phyloP scores from a whole-genome alignment of 1,140 invertebrate species.

The Coenobita brevimanus region DNA sequence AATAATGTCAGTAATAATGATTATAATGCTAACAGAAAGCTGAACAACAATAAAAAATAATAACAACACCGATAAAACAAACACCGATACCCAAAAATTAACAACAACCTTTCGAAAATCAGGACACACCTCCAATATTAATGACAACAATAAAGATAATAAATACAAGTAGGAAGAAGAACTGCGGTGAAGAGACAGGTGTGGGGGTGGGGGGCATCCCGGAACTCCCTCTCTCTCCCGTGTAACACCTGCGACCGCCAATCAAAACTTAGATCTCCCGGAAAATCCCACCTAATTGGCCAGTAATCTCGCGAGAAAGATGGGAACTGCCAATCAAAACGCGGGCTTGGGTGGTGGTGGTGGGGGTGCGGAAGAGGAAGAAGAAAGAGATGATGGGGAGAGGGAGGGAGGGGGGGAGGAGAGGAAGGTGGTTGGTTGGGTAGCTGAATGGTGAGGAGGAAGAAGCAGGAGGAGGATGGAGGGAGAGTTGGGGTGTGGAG shows the following conservation, averaged over 20 bases:
- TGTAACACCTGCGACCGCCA: constrained; percentile 15
- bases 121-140: too few relatives aligned
- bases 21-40: too few relatives aligned
- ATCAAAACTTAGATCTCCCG: constrained; percentile 35
- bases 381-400: not conserved
- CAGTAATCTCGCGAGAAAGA: constrained; percentile 23
- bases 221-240: not conserved
- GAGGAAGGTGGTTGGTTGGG: not conserved
- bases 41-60: too few relatives aligned
- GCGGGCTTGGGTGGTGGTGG: not conserved
- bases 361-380: not conserved
- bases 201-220: too few relatives aligned
- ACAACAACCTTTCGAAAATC: too few relatives aligned
- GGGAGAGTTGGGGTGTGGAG: not conserved
- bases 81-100: too few relatives aligned
- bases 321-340: constrained; percentile 25
- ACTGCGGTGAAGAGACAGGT: too few relatives aligned
- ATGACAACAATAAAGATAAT: too few relatives aligned
- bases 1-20: too few relatives aligned
- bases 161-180: too few relatives aligned
- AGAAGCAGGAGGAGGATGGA: not conserved
- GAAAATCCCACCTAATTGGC: constrained; percentile 33
- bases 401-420: not conserved
- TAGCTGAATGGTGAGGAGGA: not conserved
- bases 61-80: too few relatives aligned